Evolutionary conservation across 2,888 invertebrate genomes (phyloP).

Genomic region (Alloplasta piceator): DNA sequence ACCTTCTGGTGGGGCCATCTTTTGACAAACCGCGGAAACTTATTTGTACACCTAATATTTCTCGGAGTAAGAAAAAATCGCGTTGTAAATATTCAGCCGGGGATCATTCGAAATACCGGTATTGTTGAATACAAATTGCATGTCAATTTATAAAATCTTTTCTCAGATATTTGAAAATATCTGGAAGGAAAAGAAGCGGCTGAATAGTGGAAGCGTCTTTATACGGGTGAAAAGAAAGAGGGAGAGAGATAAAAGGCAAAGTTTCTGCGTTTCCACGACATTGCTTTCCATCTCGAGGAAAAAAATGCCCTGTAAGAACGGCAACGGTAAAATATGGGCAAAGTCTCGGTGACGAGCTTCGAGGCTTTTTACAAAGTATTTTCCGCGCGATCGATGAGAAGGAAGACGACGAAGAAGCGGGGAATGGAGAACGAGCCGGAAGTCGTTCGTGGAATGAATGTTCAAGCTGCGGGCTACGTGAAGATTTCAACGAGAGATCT

Average conservation of each 20-base stretch:
- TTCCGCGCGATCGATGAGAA: constrained; percentile 31
- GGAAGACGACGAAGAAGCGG: background rate
- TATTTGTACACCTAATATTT: too few species aligned
- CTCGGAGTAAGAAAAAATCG: too few species aligned
- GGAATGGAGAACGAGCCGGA: background rate
- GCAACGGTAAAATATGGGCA: background rate
- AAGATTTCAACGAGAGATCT: constrained; percentile 48
- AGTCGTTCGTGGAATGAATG: constrained; percentile 48
- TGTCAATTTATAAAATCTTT: too few species aligned
- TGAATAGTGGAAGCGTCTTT: too few species aligned
- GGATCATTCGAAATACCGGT: too few species aligned
- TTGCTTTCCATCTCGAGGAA: background rate
- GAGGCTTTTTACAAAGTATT: constrained; percentile 24
- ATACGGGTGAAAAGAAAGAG: too few species aligned
- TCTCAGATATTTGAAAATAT: too few species aligned
- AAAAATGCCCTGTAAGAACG: background rate
- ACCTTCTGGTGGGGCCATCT: too few species aligned
- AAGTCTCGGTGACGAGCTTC: constrained; percentile 13
- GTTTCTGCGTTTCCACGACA: constrained; percentile 17
- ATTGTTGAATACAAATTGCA: too few species aligned
- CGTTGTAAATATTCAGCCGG: too few species aligned
- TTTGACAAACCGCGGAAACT: too few species aligned
- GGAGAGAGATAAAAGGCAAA: background rate
- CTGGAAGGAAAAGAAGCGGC: too few species aligned
- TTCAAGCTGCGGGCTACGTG: constrained; percentile 43